Evolutionary conservation across 2,888 invertebrate species (phyloP).

Genomic region (Tryphoninae sp.): DNA sequence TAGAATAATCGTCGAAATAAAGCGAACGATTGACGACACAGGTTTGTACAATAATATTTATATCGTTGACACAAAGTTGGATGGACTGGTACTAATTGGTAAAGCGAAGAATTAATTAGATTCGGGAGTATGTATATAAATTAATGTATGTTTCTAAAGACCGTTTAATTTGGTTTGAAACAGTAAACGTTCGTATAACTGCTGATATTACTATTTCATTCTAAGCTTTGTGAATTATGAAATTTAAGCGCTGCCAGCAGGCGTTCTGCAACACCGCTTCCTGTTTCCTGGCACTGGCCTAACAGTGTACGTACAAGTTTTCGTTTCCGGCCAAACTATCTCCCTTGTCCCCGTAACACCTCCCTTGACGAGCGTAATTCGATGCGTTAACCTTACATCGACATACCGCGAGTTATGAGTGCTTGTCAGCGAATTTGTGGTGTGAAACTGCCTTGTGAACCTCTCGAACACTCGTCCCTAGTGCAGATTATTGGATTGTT

Average conservation of each 20-base stretch:
- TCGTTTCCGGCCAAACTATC: slow-evolving; percentile 49
- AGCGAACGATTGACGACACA: too few species aligned
- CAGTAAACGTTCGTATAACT: slow-evolving; percentile 7
- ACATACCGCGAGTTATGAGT: slow-evolving; percentile 23
- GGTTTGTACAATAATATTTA: too few species aligned
- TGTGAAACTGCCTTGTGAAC: slow-evolving; percentile 12
- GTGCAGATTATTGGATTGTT: slow-evolving; percentile 11
- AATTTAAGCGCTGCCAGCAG: slow-evolving; percentile 68
- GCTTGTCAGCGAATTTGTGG: slow-evolving; percentile 56
- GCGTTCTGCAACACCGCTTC: slow-evolving; percentile 75
- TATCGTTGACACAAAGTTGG: too few species aligned
- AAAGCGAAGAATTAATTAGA: too few species aligned
- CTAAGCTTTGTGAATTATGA: slow-evolving; percentile 46
- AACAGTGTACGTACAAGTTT: slow-evolving; percentile 64
- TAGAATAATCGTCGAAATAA: too few species aligned
- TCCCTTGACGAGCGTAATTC: slow-evolving; percentile 27
- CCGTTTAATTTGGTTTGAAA: not conserved
- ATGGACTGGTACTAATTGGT: too few species aligned
- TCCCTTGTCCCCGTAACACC: not conserved
- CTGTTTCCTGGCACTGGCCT: slow-evolving; percentile 72
- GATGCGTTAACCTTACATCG: slow-evolving; percentile 53
- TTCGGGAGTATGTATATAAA: too few species aligned
- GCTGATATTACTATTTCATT: slow-evolving; percentile 23
- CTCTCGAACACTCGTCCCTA: not conserved
- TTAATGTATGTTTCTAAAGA: too few species aligned